Conservation (phyloP, 2,113 vertebrate species). For the Neofelis nebulosa region DNA sequence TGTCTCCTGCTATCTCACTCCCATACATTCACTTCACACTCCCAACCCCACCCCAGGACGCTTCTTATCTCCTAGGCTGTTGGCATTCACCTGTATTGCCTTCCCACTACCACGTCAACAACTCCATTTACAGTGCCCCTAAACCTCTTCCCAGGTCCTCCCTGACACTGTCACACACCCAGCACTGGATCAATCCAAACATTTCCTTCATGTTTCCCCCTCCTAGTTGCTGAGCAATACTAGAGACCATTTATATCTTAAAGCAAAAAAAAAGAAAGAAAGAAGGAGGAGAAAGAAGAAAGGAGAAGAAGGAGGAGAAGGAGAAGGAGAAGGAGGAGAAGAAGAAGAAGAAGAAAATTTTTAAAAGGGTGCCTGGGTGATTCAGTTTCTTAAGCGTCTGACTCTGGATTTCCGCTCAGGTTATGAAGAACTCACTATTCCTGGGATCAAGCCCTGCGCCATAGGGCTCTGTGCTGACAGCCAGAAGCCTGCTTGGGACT, state of each 20-base stretch:
- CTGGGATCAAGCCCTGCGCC: too few relatives aligned
- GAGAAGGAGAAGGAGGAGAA: accelerated
- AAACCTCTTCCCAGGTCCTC: background rate
- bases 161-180: background rate
- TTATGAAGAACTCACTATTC: too few relatives aligned
- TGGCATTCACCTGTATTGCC: background rate
- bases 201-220: background rate
- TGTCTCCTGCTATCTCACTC: background rate
- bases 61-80: background rate
- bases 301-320: too few relatives aligned
- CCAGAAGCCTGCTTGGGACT: too few relatives aligned
- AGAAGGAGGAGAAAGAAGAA: too few relatives aligned
- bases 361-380: too few relatives aligned
- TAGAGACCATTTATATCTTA: background rate
- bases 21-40: background rate
- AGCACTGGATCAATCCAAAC: background rate
- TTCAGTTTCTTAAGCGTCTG: too few relatives aligned
- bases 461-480: too few relatives aligned
- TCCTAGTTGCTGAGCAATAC: background rate
- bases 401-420: too few relatives aligned
- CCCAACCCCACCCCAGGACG: background rate
- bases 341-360: too few relatives aligned
- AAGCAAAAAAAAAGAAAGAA: background rate
- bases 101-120: background rate
- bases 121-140: background rate